Evolutionary conservation across 1,140 invertebrate genomes (phyloP).

Genomic region (Sycophaga agraensis): DNA sequence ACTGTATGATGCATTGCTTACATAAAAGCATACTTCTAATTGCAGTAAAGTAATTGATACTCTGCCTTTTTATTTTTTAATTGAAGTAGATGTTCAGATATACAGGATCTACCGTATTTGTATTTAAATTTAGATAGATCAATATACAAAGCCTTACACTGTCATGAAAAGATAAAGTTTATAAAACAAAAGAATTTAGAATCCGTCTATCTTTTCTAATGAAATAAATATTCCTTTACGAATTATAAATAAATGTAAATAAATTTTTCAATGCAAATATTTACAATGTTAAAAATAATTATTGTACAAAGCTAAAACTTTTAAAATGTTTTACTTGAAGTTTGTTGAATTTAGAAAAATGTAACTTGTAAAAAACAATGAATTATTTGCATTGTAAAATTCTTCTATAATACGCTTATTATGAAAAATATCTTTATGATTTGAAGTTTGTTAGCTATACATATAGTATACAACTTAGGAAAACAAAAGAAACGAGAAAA

Average conservation of each 20-base stretch:
- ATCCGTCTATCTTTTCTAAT: conserved; percentile 24
- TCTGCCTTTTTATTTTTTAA: conserved; percentile 31
- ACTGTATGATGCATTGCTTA: conserved; percentile 24
- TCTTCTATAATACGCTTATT: background rate
- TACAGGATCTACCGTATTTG: too few species aligned
- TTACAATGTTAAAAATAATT: background rate
- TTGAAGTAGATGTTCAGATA: conserved; percentile 34
- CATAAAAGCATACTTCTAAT: conserved; percentile 9
- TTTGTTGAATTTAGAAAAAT: too few species aligned
- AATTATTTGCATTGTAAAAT: background rate
- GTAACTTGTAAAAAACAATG: too few species aligned
- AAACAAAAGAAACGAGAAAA: background rate
- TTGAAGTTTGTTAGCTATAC: conserved; percentile 3
- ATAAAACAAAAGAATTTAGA: conserved; percentile 27
- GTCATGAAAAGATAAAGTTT: conserved; percentile 33
- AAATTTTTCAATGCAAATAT: background rate
- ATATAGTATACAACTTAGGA: background rate
- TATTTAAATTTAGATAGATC: too few species aligned
- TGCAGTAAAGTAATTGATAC: too few species aligned
- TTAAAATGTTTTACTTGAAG: too few species aligned
- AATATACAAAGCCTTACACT: conserved; percentile 32
- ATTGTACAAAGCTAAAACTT: background rate
- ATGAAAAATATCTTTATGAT: background rate
- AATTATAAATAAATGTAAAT: background rate
- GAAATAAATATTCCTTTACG: conserved; percentile 10